These are phyloP conservation scores for Phengaris arion DNA, from an alignment of 2,888 invertebrate species.

Conservation along the genomic window DNA sequence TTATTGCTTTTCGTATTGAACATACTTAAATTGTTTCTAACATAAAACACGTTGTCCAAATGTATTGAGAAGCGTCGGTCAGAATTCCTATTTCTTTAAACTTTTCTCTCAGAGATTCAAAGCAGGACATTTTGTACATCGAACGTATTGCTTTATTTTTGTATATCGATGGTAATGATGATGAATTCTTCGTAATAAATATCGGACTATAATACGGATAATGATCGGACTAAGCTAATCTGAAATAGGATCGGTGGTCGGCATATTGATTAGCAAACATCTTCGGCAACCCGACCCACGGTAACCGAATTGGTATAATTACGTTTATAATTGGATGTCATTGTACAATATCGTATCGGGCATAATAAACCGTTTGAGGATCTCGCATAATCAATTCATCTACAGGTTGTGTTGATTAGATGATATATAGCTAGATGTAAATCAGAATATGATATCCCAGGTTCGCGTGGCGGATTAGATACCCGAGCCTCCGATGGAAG, in stretches of 20 bases:
- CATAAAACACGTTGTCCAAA: no score
- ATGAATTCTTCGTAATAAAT: neutral
- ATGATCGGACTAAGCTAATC: neutral
- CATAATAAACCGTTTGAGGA: neutral
- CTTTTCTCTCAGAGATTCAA: no score
- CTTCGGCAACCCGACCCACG: neutral
- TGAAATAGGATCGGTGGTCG: constrained; percentile 13
- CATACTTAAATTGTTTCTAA: no score
- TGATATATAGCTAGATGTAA: neutral
- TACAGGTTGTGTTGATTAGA: neutral
- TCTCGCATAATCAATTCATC: neutral
- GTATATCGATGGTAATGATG: neutral
- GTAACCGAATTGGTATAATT: constrained; percentile 11
- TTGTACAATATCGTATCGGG: neutral
- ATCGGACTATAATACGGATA: no score
- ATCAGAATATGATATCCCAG: no score
- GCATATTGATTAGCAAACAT: constrained; percentile 19
- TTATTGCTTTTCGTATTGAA: no score
- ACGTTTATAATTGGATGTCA: constrained; percentile 14
- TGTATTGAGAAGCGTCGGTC: no score
- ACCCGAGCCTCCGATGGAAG: no score
- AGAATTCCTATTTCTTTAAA: no score
- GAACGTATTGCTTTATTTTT: no score
- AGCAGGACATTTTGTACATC: no score
- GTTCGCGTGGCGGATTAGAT: no score